A percentile compares a stretch with the other conserved stretches of the same genome.
These are phyloP conservation scores for Noctua fimbriata DNA, from an alignment of 2,888 invertebrate genomes.

Conservation along the genomic window DNA sequence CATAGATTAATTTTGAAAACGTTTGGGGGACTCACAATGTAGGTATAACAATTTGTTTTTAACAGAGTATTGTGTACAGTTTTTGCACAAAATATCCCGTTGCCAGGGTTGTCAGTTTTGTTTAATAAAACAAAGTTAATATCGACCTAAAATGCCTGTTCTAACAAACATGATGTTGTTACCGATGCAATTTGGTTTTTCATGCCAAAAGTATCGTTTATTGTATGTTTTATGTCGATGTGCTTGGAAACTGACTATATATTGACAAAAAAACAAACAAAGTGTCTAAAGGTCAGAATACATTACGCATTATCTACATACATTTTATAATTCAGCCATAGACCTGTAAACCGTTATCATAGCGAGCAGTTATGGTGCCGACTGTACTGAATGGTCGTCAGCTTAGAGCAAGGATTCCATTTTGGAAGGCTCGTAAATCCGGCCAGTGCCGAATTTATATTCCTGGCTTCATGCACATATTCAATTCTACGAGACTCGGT, in stretches of 20 bases:
- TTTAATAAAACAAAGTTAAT: constrained; percentile 18
- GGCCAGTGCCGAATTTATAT: constrained; percentile 68
- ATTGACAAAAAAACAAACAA: not conserved
- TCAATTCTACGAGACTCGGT: constrained; percentile 65
- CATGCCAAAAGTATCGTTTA: not conserved
- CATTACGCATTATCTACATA: not conserved
- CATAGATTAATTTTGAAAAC: constrained; percentile 60
- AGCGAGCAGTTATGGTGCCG: constrained; percentile 33
- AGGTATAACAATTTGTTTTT: constrained; percentile 44
- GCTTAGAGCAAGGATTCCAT: constrained; percentile 54
- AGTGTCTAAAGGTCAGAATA: not conserved
- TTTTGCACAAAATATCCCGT: constrained; percentile 19
- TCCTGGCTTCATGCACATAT: constrained; percentile 67
- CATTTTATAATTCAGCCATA: constrained; percentile 29
- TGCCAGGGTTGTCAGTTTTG: constrained; percentile 10
- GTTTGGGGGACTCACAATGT: constrained; percentile 44
- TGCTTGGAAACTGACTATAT: not conserved
- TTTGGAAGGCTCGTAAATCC: constrained; percentile 68
- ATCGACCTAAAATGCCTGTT: constrained; percentile 10
- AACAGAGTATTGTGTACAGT: constrained; percentile 27
- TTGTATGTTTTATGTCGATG: not conserved
- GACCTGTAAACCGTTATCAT: constrained; percentile 24
- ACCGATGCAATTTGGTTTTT: not conserved
- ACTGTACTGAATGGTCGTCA: constrained; percentile 47
- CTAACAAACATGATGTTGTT: constrained; percentile 6